Percentiles rank a stretch among this genome's conserved stretches.
phyloP scores from a whole-genome alignment of 2,113 vertebrate genomes.

The Paradoxurus hermaphroditus region DNA sequence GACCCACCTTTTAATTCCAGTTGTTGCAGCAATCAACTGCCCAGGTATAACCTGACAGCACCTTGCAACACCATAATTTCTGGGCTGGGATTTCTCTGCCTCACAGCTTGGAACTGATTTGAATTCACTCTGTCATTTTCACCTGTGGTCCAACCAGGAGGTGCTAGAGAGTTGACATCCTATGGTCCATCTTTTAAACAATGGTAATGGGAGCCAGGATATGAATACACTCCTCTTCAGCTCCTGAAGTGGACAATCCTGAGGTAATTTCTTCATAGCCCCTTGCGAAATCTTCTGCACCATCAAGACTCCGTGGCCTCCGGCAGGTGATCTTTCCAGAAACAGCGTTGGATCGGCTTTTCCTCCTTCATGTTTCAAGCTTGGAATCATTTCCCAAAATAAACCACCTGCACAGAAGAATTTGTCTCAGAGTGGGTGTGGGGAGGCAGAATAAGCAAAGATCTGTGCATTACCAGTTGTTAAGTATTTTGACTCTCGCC shows the following conservation, averaged over 20 bases:
- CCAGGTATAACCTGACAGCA: background rate
- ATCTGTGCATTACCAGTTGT: background rate
- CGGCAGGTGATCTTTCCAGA: background rate
- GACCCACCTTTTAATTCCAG: background rate
- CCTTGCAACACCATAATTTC: background rate
- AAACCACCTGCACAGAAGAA: background rate
- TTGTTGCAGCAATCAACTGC: background rate
- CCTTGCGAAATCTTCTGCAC: background rate
- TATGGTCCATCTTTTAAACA: background rate
- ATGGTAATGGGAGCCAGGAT: background rate
- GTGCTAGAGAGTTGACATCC: background rate
- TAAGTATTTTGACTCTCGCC: background rate
- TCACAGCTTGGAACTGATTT: background rate
- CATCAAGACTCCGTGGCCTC: background rate
- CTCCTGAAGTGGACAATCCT: background rate
- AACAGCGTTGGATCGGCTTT: background rate
- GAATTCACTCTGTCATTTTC: background rate
- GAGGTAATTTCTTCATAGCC: background rate
- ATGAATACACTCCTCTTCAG: background rate
- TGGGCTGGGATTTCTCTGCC: background rate
- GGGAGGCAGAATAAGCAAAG: background rate
- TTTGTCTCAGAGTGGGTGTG: background rate
- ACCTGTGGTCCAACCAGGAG: background rate
- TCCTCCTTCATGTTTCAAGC: background rate
- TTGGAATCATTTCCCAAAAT: background rate